phyloP scores from a whole-genome alignment of 2,113 vertebrate species.

The Indicator maculatus region DNA sequence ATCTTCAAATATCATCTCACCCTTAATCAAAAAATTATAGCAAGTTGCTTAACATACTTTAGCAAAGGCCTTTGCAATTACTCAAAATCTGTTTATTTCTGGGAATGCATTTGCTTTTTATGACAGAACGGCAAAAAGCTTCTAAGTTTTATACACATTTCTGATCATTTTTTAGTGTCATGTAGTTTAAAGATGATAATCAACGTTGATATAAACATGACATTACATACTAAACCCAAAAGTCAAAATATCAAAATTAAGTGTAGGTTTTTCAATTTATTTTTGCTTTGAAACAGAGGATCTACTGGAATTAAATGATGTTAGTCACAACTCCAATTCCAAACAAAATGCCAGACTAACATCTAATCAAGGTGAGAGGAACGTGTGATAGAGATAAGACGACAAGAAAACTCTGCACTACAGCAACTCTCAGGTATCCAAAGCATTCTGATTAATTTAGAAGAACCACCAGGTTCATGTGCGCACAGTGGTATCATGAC shows the following conservation, averaged over 20 bases:
- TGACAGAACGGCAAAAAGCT: neutral
- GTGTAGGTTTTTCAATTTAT: neutral
- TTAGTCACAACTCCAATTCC: neutral
- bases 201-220: neutral
- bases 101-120: neutral
- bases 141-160: neutral
- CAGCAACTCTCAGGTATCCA: neutral
- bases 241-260: neutral
- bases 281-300: neutral
- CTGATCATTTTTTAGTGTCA: neutral
- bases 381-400: neutral
- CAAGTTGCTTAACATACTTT: neutral
- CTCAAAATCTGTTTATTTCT: neutral
- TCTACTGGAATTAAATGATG: neutral
- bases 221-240: neutral
- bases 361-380: neutral
- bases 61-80: neutral
- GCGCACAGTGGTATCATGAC: neutral
- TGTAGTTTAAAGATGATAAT: neutral
- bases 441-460: neutral
- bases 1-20: neutral
- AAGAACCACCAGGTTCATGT: neutral
- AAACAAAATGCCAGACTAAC: neutral
- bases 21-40: neutral
- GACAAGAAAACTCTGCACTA: neutral